phyloP scores from a whole-genome alignment of 1,140 invertebrate genomes.

The Mylabris phalerata region DNA sequence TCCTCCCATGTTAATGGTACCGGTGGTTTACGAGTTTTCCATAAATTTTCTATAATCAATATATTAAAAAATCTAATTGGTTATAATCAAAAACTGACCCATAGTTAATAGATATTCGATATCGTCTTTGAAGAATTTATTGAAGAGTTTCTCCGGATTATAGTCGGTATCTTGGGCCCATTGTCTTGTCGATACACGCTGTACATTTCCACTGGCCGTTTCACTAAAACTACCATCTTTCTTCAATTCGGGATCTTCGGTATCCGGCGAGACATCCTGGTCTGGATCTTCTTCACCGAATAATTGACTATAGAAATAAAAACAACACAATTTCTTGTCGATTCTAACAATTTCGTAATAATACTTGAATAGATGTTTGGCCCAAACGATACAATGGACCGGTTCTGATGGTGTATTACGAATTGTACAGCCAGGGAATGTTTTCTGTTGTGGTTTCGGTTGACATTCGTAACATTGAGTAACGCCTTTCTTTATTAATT shows the following conservation, averaged over 20 bases:
- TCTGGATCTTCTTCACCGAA: conserved; percentile 95
- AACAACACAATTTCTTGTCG: background rate
- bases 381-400: conserved; percentile 99
- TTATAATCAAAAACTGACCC: conserved; percentile 41
- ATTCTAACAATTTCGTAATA: conserved; percentile 35
- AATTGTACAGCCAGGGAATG: conserved; percentile 97
- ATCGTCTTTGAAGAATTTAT: conserved; percentile 91
- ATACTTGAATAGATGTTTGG: conserved; percentile 97
- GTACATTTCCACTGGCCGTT: conserved; percentile 57
- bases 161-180: conserved; percentile 85
- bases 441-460: conserved; percentile 85
- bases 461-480: conserved; percentile 98
- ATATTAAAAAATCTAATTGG: background rate
- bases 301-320: conserved; percentile 66
- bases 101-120: conserved; percentile 92
- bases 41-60: conserved; percentile 65
- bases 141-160: conserved; percentile 74
- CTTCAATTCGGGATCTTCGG: conserved; percentile 81
- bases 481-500: conserved; percentile 77
- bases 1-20: conserved; percentile 65
- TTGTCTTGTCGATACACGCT: conserved; percentile 76
- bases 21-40: conserved; percentile 81
- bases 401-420: conserved; percentile 98
- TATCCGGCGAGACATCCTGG: conserved; percentile 97
- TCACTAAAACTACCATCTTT: conserved; percentile 43